Evolutionary conservation across 2,888 invertebrate genomes (phyloP), one percentile per base, ranked within the genome.

Genomic region (Lobophora halterata): DNA sequence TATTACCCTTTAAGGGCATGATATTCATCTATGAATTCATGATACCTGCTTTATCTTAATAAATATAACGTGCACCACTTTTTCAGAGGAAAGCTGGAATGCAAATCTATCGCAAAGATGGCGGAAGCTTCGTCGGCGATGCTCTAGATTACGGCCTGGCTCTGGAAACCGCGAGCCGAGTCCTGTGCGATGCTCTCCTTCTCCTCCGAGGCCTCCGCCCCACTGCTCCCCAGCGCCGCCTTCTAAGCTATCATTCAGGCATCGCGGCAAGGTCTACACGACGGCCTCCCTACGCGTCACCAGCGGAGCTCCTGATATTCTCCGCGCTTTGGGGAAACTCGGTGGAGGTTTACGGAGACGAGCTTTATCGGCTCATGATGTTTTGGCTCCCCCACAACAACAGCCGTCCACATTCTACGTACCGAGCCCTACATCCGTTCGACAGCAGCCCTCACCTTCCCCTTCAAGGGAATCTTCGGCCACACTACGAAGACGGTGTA

Each of bases 71-170:
- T 34, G 8, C 19, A 6, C 1, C 19, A 17, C 19, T 26, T 50
- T 90, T 89, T 55, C 89, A 93, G 93, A 93, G 72, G 88, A 93
- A 68, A 89, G 90, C 63, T 92, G 92, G 92, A 93, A 93, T 71
- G 92, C 92, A 52, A 93, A 92, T 65, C 88, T 93, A 51, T 92
- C 93, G 28, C 93, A 93, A 72, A 89, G 92, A 81, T 93, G 93
- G 93, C 88, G 93, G 55, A 90, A 92, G 63, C 81, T 93, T 43
- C 89, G 93, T 14, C 89, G 93, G 40, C 89, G 93, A 55, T 93
- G 93, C 71, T 90, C 91, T 33, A 88, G 92, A 31, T 81, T 93
- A 43, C 89, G 93, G 54, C 93, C 93, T 56, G 89, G 90, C 12
- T 89, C 90, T 5, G 87, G 89, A 3, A 88, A 82, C 46, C 79